These are phyloP conservation scores for Beris chalybata DNA, from an alignment of 2,888 invertebrate genomes.

Conservation along the genomic window DNA sequence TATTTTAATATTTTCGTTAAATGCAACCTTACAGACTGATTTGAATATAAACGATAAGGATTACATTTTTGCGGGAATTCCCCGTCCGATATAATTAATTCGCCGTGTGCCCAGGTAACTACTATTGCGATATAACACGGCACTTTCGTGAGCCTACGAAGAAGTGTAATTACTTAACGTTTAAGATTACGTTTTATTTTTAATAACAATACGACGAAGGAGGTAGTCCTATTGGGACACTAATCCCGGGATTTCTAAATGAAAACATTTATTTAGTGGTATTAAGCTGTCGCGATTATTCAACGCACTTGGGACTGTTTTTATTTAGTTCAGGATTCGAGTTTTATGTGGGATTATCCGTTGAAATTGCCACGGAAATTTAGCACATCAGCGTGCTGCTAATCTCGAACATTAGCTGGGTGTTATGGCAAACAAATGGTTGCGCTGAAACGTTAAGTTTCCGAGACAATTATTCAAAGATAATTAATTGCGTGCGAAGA, in stretches of 20 bases:
- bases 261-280: constrained; percentile 23
- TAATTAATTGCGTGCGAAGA: constrained; percentile 5
- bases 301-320: background rate
- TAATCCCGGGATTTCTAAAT: constrained; percentile 26
- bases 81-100: constrained; percentile 17
- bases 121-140: background rate
- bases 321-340: background rate
- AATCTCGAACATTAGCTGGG: constrained; percentile 24
- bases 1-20: background rate
- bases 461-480: constrained; percentile 18
- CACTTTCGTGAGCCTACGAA: background rate
- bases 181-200: background rate
- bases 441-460: constrained; percentile 14
- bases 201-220: constrained; percentile 12
- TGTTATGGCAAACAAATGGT: constrained; percentile 20
- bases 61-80: too few species aligned
- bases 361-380: constrained; percentile 10
- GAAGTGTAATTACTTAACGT: background rate
- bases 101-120: constrained; percentile 8
- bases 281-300: constrained; percentile 25
- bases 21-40: constrained; percentile 8
- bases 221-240: constrained; percentile 9
- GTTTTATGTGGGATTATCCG: constrained; percentile 22
- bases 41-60: constrained; percentile 29
- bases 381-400: constrained; percentile 5